phyloP scores from a whole-genome alignment of 2,888 invertebrate species.

The Conus canariensis region DNA sequence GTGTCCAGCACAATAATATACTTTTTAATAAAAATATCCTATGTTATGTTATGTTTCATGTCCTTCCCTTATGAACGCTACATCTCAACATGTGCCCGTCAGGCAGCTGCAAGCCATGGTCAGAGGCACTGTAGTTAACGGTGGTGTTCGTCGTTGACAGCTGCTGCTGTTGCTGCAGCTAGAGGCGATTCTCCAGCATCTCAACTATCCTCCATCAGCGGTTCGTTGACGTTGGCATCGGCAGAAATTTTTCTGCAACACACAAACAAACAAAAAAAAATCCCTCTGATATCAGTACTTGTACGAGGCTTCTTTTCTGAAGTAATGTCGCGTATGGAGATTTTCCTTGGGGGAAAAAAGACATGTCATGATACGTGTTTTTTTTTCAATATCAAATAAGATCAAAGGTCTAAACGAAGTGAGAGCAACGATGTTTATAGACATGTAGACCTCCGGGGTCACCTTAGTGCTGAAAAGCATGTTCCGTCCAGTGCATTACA shows the following conservation, averaged over 20 bases:
- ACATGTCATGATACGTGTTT: neutral
- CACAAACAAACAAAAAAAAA: too few relatives aligned
- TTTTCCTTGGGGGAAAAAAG: neutral
- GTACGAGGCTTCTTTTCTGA: too few relatives aligned
- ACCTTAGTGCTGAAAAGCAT: too few relatives aligned
- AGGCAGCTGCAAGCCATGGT: neutral
- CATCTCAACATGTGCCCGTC: neutral
- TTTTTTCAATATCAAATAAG: neutral
- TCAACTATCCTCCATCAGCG: conserved; percentile 18
- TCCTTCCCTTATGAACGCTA: neutral
- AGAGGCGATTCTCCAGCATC: neutral
- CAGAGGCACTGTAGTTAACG: neutral
- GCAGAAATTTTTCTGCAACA: conserved; percentile 1
- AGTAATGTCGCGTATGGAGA: too few relatives aligned
- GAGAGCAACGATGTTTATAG: too few relatives aligned
- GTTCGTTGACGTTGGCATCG: conserved; percentile 7
- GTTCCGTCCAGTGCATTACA: too few relatives aligned
- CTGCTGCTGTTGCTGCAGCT: neutral
- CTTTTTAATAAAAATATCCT: neutral
- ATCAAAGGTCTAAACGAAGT: neutral
- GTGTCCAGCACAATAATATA: neutral
- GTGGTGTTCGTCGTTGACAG: neutral
- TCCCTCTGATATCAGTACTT: neutral
- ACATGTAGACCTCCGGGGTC: too few relatives aligned
- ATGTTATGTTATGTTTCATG: neutral